Evolutionary conservation across 1,140 invertebrate species (phyloP).

Genomic region (Penaeus chinensis): DNA sequence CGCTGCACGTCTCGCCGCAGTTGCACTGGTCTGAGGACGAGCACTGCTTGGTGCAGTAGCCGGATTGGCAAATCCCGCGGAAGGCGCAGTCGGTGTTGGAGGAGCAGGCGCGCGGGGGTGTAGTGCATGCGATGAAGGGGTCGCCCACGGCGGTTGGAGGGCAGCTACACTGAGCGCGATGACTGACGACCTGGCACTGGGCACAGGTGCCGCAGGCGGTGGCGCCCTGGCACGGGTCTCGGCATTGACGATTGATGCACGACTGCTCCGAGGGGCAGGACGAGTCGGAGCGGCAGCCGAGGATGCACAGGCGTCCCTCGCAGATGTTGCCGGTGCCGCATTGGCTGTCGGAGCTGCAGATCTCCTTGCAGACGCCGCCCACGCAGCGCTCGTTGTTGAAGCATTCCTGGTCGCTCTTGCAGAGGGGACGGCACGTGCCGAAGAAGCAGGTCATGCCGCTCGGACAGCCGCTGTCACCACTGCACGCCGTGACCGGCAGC

Average conservation of each 20-base stretch:
- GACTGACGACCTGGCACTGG: constrained; percentile 83
- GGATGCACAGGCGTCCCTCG: constrained; percentile 84
- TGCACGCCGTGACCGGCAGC: constrained; percentile 76
- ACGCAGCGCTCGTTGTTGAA: constrained; percentile 86
- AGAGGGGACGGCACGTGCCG: constrained; percentile 79
- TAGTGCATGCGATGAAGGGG: constrained; percentile 79
- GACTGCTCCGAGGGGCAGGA: constrained; percentile 80
- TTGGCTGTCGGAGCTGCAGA: constrained; percentile 86
- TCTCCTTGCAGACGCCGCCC: constrained; percentile 80
- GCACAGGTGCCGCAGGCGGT: constrained; percentile 84
- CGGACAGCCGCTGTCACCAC: constrained; percentile 75
- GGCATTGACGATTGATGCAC: constrained; percentile 85
- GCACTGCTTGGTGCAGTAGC: constrained; percentile 72
- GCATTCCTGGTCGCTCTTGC: constrained; percentile 82
- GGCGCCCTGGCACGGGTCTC: constrained; percentile 81
- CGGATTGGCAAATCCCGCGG: constrained; percentile 66
- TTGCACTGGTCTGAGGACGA: constrained; percentile 76
- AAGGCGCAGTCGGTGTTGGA: constrained; percentile 61
- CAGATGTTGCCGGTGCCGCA: constrained; percentile 86
- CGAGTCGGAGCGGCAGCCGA: constrained; percentile 62
- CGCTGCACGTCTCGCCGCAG: constrained; percentile 79
- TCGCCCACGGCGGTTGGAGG: constrained; percentile 83
- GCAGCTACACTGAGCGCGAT: constrained; percentile 86
- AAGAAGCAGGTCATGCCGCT: constrained; percentile 79
- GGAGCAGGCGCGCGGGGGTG: constrained; percentile 71